A percentile compares a stretch with the other conserved stretches of the same genome.
Conservation (phyloP, 2,113 vertebrate species). For the Cottus gobio region DNA sequence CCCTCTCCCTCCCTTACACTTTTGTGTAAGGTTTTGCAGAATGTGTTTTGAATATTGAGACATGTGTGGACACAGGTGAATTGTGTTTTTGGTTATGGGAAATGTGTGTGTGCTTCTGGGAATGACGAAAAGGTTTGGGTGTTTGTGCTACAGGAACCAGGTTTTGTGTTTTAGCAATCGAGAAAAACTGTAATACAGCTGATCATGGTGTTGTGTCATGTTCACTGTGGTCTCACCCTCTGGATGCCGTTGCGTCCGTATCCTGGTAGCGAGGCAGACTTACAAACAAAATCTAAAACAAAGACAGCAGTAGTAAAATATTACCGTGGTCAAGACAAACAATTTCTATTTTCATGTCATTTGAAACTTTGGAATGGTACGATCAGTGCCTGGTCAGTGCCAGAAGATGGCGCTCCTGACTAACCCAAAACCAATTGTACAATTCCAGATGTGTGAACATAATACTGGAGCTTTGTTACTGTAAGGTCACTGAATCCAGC, state of each 20-base stretch:
- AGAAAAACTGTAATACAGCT: no score
- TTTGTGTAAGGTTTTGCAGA: no score
- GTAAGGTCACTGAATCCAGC: constrained; percentile 2
- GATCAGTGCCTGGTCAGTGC: constrained; percentile 2
- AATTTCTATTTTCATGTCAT: neutral
- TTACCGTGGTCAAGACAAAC: neutral
- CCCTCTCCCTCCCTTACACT: no score
- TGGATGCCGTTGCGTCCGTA: constrained; percentile 95
- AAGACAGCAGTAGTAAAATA: neutral
- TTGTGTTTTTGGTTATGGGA: no score
- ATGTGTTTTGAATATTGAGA: no score
- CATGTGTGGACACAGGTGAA: no score
- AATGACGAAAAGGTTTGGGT: no score
- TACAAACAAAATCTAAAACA: constrained; percentile 92
- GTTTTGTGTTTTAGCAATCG: no score
- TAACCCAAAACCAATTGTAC: constrained; percentile 10
- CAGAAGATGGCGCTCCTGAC: constrained; percentile 74
- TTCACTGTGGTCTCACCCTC: constrained; percentile 83
- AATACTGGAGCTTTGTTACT: constrained; percentile 1
- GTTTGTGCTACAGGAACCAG: no score
- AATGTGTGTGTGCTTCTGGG: no score
- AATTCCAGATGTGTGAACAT: constrained; percentile 26
- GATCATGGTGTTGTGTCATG: neutral
- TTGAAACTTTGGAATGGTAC: neutral
- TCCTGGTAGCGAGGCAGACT: constrained; percentile 94